Evolutionary conservation across 23 tunicate species (phyloP).

Genomic region (Phallusia fumigata): DNA sequence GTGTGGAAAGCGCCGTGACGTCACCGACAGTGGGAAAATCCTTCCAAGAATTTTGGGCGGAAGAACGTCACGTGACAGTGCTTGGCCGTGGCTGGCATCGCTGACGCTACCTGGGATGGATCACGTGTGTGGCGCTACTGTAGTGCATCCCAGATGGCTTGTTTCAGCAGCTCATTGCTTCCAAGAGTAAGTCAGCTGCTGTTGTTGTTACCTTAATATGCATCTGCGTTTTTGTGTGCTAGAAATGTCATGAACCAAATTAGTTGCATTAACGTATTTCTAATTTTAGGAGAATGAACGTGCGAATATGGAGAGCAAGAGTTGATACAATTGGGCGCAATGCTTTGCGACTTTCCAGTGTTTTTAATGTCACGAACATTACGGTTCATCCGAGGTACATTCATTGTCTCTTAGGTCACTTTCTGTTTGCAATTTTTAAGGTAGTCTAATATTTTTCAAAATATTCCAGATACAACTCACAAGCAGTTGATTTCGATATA

Average conservation of each 20-base stretch:
- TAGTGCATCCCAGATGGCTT: constrained; percentile 59
- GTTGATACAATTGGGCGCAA: not conserved
- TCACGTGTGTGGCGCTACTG: constrained; percentile 87
- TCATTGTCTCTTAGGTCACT: too few relatives aligned
- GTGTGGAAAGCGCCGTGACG: constrained; percentile 55
- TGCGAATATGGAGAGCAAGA: constrained; percentile 42
- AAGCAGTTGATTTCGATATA: constrained; percentile 78
- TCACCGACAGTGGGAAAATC: constrained; percentile 5
- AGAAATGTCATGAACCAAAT: too few relatives aligned
- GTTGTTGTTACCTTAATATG: too few relatives aligned
- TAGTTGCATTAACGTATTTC: too few relatives aligned
- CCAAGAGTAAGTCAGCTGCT: constrained; percentile 79
- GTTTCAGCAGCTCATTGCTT: constrained; percentile 93
- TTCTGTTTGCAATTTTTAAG: not conserved
- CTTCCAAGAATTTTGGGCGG: constrained; percentile 61
- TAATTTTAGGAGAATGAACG: constrained; percentile 36
- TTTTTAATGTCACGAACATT: constrained; percentile 43
- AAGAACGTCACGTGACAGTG: constrained; percentile 53
- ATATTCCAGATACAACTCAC: constrained; percentile 40
- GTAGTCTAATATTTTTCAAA: too few relatives aligned
- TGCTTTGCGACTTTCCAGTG: not conserved
- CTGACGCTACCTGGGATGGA: constrained; percentile 56
- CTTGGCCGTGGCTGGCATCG: constrained; percentile 87
- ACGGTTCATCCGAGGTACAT: constrained; percentile 67
- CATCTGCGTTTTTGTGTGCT: too few relatives aligned